Percentiles rank a stretch among this genome's conserved stretches.
phyloP scores from a whole-genome alignment of 2,113 vertebrate genomes.

The Ptyas mucosa region DNA sequence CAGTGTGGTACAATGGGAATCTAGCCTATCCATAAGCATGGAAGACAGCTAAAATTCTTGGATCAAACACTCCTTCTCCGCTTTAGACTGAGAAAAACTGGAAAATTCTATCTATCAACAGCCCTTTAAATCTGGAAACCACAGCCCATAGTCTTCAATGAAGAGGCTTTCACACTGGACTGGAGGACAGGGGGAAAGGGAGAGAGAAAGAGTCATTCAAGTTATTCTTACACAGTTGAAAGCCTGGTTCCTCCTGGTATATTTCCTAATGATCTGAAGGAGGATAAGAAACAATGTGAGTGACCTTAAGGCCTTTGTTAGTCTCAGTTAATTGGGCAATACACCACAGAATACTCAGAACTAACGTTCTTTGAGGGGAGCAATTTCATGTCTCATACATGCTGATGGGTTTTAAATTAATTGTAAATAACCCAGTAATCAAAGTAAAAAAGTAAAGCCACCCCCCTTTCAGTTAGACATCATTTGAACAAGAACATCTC shows the following conservation, averaged over 20 bases:
- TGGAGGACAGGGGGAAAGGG: too few relatives aligned
- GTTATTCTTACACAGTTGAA: slow-evolving; percentile 1
- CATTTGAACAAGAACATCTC: slow-evolving; percentile 12
- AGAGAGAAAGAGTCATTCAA: background rate
- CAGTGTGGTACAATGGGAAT: background rate
- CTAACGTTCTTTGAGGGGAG: background rate
- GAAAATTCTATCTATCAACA: background rate
- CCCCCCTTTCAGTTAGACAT: background rate
- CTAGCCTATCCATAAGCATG: background rate
- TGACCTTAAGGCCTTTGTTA: slow-evolving; percentile 17
- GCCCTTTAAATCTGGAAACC: background rate
- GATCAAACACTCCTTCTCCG: background rate
- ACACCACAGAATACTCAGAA: background rate
- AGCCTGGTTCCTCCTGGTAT: slow-evolving; percentile 1
- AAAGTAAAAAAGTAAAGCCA: slow-evolving; percentile 10
- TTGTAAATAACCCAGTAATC: background rate
- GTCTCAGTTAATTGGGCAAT: background rate
- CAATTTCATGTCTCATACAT: slow-evolving; percentile 14
- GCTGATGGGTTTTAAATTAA: slow-evolving; percentile 24
- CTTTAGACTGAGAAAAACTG: background rate
- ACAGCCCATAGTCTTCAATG: background rate
- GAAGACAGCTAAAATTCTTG: background rate
- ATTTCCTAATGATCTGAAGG: slow-evolving; percentile 6
- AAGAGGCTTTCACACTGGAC: background rate
- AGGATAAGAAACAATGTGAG: background rate